phyloP scores from a whole-genome alignment of 2,888 invertebrate genomes.

The Orthonevra nobilis region DNA sequence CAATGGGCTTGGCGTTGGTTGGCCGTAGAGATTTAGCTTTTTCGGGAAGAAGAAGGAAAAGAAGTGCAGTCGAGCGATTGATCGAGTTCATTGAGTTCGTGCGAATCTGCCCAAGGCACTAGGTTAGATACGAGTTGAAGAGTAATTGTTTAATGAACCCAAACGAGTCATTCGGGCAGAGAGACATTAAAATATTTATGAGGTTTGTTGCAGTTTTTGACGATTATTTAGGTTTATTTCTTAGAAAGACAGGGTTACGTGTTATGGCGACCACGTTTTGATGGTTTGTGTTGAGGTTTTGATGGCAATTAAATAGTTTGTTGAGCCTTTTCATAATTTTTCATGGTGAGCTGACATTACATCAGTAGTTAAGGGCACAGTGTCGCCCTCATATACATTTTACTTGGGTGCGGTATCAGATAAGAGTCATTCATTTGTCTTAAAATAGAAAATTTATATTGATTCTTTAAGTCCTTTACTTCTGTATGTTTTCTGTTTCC shows the following conservation, averaged over 20 bases:
- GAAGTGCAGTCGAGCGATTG: constrained; percentile 66
- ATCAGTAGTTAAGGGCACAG: no score
- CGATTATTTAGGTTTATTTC: constrained; percentile 19
- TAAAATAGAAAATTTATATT: no score
- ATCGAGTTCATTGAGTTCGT: constrained; percentile 62
- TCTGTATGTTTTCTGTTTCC: no score
- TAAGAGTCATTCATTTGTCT: no score
- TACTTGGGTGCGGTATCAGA: no score
- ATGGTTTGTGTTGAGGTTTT: constrained; percentile 11
- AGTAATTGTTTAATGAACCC: constrained; percentile 66
- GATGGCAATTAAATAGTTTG: not conserved
- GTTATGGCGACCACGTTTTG: constrained; percentile 13
- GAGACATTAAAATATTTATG: constrained; percentile 59
- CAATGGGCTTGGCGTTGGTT: constrained; percentile 58
- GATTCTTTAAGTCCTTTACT: no score
- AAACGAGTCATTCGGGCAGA: constrained; percentile 59
- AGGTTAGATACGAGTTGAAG: constrained; percentile 40
- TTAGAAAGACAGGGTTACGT: constrained; percentile 23
- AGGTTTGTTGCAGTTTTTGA: constrained; percentile 39
- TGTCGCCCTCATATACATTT: no score
- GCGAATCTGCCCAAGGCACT: constrained; percentile 61
- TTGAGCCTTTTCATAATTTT: no score
- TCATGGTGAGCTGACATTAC: no score
- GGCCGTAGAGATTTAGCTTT: constrained; percentile 29
- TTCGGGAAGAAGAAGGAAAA: constrained; percentile 41